Evolutionary conservation across 2,888 invertebrate species (phyloP).

Genomic region (Marronus borbonicus): DNA sequence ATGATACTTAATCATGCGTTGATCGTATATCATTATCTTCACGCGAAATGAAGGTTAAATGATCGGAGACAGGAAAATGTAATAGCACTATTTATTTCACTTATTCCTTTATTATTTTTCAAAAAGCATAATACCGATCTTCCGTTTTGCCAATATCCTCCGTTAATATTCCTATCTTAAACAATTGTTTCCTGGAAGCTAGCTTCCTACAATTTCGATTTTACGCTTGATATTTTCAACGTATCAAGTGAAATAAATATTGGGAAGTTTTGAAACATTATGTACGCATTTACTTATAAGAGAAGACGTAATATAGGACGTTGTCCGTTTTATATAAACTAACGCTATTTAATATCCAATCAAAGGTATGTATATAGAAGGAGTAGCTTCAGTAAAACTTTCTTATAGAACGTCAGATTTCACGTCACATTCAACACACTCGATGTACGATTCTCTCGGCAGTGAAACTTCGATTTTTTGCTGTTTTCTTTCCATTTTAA

Average conservation of each 20-base stretch:
- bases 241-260: not conserved
- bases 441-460: constrained; percentile 19
- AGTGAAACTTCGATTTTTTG: constrained; percentile 35
- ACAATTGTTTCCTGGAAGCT: constrained; percentile 39
- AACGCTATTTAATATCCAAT: not conserved
- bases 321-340: not conserved
- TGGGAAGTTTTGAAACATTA: constrained; percentile 22
- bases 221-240: not conserved
- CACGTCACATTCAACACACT: constrained; percentile 2
- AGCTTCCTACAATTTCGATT: constrained; percentile 26
- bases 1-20: not conserved
- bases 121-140: constrained; percentile 27
- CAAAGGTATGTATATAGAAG: not conserved
- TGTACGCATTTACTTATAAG: not conserved
- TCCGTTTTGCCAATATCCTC: constrained; percentile 46
- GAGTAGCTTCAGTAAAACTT: constrained; percentile 13
- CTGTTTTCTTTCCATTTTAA: constrained; percentile 20
- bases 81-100: constrained; percentile 20
- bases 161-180: constrained; percentile 26
- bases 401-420: constrained; percentile 35
- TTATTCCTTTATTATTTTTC: constrained; percentile 2
- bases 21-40: not conserved
- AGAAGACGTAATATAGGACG: not conserved
- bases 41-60: constrained; percentile 15
- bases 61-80: not conserved